Percentiles rank a stretch among this genome's conserved stretches.
phyloP scores from a whole-genome alignment of 2,113 vertebrate genomes.

The Clupea harengus region DNA sequence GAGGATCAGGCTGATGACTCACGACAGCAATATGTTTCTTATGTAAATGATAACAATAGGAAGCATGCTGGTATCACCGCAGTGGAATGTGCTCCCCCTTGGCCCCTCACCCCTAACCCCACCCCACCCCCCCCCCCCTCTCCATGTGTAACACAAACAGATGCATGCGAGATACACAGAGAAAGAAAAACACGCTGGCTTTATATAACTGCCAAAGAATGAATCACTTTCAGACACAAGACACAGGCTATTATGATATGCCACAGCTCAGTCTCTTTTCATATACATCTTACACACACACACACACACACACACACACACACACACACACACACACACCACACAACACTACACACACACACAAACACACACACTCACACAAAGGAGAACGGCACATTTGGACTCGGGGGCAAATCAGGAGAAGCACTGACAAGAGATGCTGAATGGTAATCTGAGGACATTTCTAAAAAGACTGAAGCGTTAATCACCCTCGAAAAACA shows the following conservation, averaged over 20 bases:
- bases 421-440: background rate
- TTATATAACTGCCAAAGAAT: conserved; percentile 27
- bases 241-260: conserved; percentile 7
- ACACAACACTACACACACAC: background rate
- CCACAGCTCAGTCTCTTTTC: background rate
- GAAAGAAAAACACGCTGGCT: conserved; percentile 30
- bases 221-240: conserved; percentile 22
- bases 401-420: background rate
- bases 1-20: conserved; percentile 34
- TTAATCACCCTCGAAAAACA: background rate
- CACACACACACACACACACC: background rate
- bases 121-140: background rate
- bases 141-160: conserved; percentile 40
- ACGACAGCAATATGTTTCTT: conserved; percentile 41
- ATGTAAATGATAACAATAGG: conserved; percentile 44
- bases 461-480: background rate
- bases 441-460: background rate
- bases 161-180: conserved; percentile 34
- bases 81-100: conserved; percentile 34
- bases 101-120: background rate
- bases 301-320: too few species aligned
- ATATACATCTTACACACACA: background rate
- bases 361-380: background rate
- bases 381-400: background rate
- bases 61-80: conserved; percentile 33